Base-by-base conservation (phyloP, 2,888 invertebrate genomes). In the Disparrhopalites patrizii region DNA sequence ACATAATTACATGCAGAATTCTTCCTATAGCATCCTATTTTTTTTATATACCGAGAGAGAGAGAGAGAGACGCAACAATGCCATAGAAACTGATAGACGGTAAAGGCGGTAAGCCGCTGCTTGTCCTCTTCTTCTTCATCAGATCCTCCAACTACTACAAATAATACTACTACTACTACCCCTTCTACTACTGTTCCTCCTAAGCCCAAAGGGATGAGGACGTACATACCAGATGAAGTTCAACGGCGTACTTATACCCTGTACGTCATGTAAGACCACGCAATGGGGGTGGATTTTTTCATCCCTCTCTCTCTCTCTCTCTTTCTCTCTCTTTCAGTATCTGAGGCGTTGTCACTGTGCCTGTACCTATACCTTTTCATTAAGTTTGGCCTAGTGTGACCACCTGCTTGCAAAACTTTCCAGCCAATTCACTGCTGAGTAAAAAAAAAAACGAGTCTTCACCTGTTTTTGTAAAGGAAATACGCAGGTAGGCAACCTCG, bases 261-360 rank as follows among this genome's bases (percentile, higher is more conserved):
- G 18, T 43, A 43, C 43, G 3, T 43, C 28, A 52, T 23, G 47
- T 47, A 47, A 23, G 13, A 15, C 3, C 25, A 47, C 23, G 15
- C 13, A 50, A 47, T 61, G 61, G 61, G 61, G 61, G 61, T 47
- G 61, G 61, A 51, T 61, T 61, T 50, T 33, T 50, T 47, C n/a
- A 28, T 18, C 27, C 25, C 56, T n/a, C n/a, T n/a, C n/a, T n/a
- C n/a, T n/a, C n/a, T n/a, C n/a, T n/a, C n/a, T n/a, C n/a, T n/a
- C n/a, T 36, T 52, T 40, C n/a, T n/a, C 40, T 5, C 40, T 38
- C 33, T 13, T 38, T 52, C 28, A 52, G 15, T 51, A 27, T 15
- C 28, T 30, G 28, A 62, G 63, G 63, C 63, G 63, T 63, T 63
- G 63, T 63, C 63, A 63, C 63, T 63, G 55, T 63, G 47, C 38